Base-by-base conservation (phyloP, 2,797 vertebrate species). In the Cebuella pygmaea region DNA sequence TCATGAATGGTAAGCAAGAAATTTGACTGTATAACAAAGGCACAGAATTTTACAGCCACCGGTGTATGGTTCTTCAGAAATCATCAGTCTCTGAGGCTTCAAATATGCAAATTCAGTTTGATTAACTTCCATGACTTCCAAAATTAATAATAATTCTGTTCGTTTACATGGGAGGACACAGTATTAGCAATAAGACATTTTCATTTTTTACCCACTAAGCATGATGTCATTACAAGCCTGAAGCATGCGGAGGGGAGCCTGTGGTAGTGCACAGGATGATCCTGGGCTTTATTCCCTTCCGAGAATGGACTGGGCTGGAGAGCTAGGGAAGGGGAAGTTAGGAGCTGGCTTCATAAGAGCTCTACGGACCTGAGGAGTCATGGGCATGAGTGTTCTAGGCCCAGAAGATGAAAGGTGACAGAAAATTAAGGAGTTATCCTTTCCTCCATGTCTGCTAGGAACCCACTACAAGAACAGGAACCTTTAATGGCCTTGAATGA, bases 1-100 rank as follows among this genome's bases (percentile, higher is more conserved):
- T 93, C 44, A 52, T 22, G 15, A 72, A 90, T 93, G 33, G 20
- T 33, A 93, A 87, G 57, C 33, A 84, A 93, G 50, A 85, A 74
- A 61, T 61, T 14, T 75, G 30, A 91, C 52, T 91, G 87, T 44
- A 17, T 89, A 83, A 59, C 36, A 59, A 84, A 85, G 9, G 19
- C 88, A 9, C 2, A 55, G 39, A 41, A 57, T 81, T 85, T 95
- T 93, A 27, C 14, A 87, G 59, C 46, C 26, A n/a, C n/a, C 1
- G 2, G 6, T 75, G 7, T 30, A n/a, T 17, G 9, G 14, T 72
- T 91, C n/a, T 86, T 91, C 17, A 50, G 64, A 78, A 92, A 82
- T 59, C 44, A 46, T 85, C 33, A 11, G 11, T 46, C 30, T 96
- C 64, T 50, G 41, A 44, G 26, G 17, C 17, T 89, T 86, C 39